A percentile compares a stretch with the other conserved stretches of the same genome.
Conservation (phyloP, 1,140 invertebrate genomes). For the Megalonaias nervosa region DNA sequence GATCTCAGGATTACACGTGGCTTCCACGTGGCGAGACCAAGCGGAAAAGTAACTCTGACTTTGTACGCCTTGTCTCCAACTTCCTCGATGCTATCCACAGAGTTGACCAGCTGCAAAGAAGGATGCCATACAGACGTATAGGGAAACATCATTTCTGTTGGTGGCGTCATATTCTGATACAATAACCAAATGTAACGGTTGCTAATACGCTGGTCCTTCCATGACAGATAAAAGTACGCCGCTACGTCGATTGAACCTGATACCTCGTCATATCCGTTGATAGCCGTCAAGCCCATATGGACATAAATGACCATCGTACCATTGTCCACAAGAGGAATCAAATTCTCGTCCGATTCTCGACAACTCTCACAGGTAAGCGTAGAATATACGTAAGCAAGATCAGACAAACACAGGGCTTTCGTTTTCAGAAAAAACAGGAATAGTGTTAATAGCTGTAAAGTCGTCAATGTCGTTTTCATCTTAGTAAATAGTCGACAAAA, state of each 20-base stretch:
- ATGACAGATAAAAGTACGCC: constrained; percentile 30
- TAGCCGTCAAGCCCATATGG: constrained; percentile 9
- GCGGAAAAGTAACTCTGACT: constrained; percentile 7
- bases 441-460: too few species aligned
- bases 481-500: too few species aligned
- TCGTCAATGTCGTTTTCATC: too few species aligned
- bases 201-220: constrained; percentile 29
- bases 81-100: constrained; percentile 18
- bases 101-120: constrained; percentile 25
- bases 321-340: constrained; percentile 3
- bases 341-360: constrained; percentile 5
- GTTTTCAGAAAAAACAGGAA: too few species aligned
- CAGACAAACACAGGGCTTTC: too few species aligned
- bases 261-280: constrained; percentile 39
- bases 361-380: too few species aligned
- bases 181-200: constrained; percentile 13
- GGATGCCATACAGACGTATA: constrained; percentile 34
- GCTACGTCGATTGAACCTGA: constrained; percentile 36
- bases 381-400: too few species aligned
- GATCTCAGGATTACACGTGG: constrained; percentile 28
- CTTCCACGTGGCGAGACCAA: constrained; percentile 22
- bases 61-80: constrained; percentile 26
- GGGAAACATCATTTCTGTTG: constrained; percentile 23
- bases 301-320: constrained; percentile 19
- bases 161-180: neutral